Conservation (phyloP, 1,140 invertebrate species). For the Carposina sasakii region DNA sequence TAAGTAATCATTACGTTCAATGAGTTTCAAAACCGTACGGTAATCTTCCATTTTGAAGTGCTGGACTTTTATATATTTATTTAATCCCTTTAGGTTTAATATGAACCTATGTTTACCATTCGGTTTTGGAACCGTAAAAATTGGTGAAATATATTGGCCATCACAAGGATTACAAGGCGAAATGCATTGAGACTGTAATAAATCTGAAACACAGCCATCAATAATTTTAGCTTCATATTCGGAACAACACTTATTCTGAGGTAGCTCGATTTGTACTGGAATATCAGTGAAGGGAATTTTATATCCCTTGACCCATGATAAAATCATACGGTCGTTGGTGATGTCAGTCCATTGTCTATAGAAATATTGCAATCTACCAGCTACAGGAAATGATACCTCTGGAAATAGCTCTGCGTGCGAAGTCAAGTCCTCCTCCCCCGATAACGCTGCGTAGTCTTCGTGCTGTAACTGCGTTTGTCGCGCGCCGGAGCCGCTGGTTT, state of each 20-base stretch:
- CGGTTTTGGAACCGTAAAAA: constrained; percentile 11
- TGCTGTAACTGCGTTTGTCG: too few species aligned
- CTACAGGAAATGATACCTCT: too few species aligned
- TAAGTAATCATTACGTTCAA: constrained; percentile 8
- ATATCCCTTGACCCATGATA: constrained; percentile 8
- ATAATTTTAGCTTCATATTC: constrained; percentile 1
- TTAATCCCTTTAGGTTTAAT: constrained; percentile 15
- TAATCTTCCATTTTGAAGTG: constrained; percentile 20
- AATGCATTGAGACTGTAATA: background rate
- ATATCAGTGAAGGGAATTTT: constrained; percentile 7
- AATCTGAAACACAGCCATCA: background rate
- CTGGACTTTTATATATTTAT: constrained; percentile 8
- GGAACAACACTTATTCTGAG: background rate
- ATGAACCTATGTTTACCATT: constrained; percentile 14
- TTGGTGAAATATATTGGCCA: constrained; percentile 7
- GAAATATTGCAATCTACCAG: constrained; percentile 9
- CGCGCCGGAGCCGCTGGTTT: too few species aligned
- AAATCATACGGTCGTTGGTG: constrained; percentile 3
- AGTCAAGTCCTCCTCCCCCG: too few species aligned
- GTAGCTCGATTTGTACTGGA: background rate
- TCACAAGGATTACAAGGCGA: background rate
- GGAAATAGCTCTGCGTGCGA: too few species aligned
- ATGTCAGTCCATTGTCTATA: constrained; percentile 3
- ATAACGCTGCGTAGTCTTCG: too few species aligned
- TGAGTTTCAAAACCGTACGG: constrained; percentile 7